Percentiles rank a stretch among this genome's conserved stretches.
phyloP scores from a whole-genome alignment of 30 jellyfish, hydroid and myxozoan species.

The Pseudorhiza aurosa region DNA sequence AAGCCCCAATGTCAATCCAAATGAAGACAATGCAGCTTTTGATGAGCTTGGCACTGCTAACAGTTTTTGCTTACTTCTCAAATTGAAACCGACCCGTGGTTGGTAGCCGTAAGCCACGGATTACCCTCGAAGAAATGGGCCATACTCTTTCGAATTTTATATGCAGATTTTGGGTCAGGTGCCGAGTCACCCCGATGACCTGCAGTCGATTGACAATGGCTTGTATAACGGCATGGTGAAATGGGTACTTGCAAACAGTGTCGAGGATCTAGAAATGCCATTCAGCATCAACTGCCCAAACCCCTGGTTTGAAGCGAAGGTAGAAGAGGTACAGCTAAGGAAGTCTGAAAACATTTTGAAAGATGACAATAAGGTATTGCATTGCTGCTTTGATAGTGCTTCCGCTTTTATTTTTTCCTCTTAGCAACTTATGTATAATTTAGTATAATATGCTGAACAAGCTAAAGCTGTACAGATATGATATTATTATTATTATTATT shows the following conservation, averaged over 20 bases:
- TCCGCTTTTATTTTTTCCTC: too few species aligned
- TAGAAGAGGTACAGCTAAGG: constrained; percentile 57
- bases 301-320: constrained; percentile 68
- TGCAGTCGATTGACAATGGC: constrained; percentile 58
- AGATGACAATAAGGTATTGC: constrained; percentile 79
- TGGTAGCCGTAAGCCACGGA: too few species aligned
- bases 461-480: too few species aligned
- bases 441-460: too few species aligned
- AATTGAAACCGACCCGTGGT: too few species aligned
- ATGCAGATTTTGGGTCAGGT: constrained; percentile 60
- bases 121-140: too few species aligned
- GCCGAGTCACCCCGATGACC: constrained; percentile 60
- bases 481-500: too few species aligned
- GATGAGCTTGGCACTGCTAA: too few species aligned
- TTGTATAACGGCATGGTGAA: constrained; percentile 50
- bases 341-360: constrained; percentile 40
- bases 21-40: too few species aligned
- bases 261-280: constrained; percentile 68
- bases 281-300: constrained; percentile 36
- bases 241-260: constrained; percentile 49
- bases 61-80: too few species aligned
- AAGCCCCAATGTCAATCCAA: too few species aligned
- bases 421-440: too few species aligned
- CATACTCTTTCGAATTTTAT: neutral
- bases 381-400: neutral